Evolutionary conservation across 1,140 invertebrate genomes (phyloP), one percentile per base, ranked within the genome.

Genomic region (Condylostylus longicornis): DNA sequence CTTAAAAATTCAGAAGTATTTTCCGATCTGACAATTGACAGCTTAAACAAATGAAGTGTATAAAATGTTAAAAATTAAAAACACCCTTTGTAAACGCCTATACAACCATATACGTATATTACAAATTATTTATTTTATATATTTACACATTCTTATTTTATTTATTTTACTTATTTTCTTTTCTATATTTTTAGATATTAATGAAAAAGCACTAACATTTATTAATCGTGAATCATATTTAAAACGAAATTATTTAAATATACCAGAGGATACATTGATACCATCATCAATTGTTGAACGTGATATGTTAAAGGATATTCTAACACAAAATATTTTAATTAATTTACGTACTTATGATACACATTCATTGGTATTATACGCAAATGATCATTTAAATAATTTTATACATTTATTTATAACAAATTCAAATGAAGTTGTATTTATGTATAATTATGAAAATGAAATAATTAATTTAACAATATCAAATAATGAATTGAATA

Each of bases 321-420:
- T 89, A 28, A 64, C 68, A 5, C 73, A 85, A 50, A 77, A 82
- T 44, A 75, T 94, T 32, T 63, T 90, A 6, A 69, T 94, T 35
- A 93, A 89, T 61, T 64, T 94, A 30, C 64, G 88, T 42, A 94
- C 88, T 0, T 88, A 87, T 51, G 82, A 87, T 46, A 68, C 70
- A 20, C 72, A 80, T 44, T 79, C 84, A 0, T 53, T 93, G 36
- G 75, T 95, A 15, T 64, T 94, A 1, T 93, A 93, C 50, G 83
- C 85, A 5, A 88, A 91, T 54, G 89, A 94, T 64, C 81, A 91
- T 60, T 65, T 89, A 25, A 91, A 91, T 47, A 95, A 95, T 59
- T 94, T 95, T 58, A 76, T 90, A 27, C 87, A 93, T 58, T 57
- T 94, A 7, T 87, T 86, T 58, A 76, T 93, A 20, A 73, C 77